These are phyloP conservation scores for Myxocyprinus asiaticus DNA, from an alignment of 2,113 vertebrate genomes.

Conservation along the genomic window DNA sequence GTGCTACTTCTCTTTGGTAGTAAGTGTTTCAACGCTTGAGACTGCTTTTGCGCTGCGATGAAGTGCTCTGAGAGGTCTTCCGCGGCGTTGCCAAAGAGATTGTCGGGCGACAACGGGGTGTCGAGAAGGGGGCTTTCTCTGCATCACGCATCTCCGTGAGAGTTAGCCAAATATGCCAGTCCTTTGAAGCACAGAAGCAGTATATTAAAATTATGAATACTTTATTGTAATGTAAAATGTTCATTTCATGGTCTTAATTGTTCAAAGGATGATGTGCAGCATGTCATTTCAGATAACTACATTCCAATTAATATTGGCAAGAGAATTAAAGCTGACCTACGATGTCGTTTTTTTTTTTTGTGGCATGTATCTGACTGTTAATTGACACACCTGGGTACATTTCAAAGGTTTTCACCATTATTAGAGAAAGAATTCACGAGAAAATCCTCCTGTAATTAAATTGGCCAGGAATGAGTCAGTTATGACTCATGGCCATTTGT, in stretches of 20 bases:
- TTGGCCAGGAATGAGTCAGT: constrained; percentile 24
- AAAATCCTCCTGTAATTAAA: constrained; percentile 44
- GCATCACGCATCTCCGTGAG: no score
- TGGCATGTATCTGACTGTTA: neutral
- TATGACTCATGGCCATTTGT: constrained; percentile 29
- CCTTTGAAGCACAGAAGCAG: neutral
- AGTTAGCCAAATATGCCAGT: no score
- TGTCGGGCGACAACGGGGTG: no score
- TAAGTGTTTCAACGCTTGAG: no score
- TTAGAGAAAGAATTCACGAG: constrained; percentile 8
- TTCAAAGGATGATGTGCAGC: neutral
- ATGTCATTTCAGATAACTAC: neutral
- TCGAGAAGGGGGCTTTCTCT: no score
- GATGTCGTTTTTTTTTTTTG: neutral
- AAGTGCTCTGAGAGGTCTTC: no score
- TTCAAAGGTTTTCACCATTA: neutral
- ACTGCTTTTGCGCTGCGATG: no score
- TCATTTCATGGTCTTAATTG: neutral
- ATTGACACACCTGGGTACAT: neutral
- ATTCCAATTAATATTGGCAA: neutral
- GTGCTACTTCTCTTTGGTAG: no score
- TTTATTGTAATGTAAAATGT: neutral
- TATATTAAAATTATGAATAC: neutral
- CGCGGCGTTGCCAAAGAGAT: no score
- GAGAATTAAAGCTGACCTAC: neutral